Conservation (phyloP, 2,888 invertebrate genomes). For the Baronia brevicornis region DNA sequence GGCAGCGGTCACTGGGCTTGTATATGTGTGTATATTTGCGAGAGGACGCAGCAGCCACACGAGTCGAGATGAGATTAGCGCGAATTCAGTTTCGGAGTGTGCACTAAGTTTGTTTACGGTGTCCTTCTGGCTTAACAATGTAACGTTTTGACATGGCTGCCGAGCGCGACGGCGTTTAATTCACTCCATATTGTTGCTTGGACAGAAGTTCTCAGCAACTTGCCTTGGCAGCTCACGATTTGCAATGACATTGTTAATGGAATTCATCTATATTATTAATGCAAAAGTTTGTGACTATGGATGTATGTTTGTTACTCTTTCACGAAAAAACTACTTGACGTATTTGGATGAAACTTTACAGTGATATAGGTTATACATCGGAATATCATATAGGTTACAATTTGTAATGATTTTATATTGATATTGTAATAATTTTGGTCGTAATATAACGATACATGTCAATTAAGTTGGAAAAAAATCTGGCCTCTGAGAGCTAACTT, state of each 20-base stretch:
- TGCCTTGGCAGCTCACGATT: slow-evolving; percentile 5
- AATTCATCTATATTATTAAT: too few relatives aligned
- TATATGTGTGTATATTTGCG: slow-evolving; percentile 6
- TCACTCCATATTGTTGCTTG: slow-evolving; percentile 9
- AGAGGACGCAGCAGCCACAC: not conserved
- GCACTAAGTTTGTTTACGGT: slow-evolving; percentile 18
- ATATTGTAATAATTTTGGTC: too few relatives aligned
- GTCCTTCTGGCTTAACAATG: slow-evolving; percentile 19
- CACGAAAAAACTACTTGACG: too few relatives aligned
- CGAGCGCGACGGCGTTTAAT: slow-evolving; percentile 6
- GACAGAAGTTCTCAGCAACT: slow-evolving; percentile 9
- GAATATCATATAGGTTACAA: too few relatives aligned
- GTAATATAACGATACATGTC: too few relatives aligned
- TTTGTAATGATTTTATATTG: too few relatives aligned
- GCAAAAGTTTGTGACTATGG: too few relatives aligned
- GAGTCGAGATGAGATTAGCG: slow-evolving; percentile 18
- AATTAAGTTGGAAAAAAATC: too few relatives aligned
- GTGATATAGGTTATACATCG: too few relatives aligned
- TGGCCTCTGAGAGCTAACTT: too few relatives aligned
- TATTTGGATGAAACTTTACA: too few relatives aligned
- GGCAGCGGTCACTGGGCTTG: slow-evolving; percentile 6
- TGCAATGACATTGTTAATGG: slow-evolving; percentile 5
- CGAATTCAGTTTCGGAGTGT: slow-evolving; percentile 18
- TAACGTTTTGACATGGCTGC: slow-evolving; percentile 22
- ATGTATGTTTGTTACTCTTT: too few relatives aligned